Evolutionary conservation across 1,140 invertebrate genomes (phyloP), one percentile per base, ranked within the genome.

Genomic region (Stegodyphus dumicola): DNA sequence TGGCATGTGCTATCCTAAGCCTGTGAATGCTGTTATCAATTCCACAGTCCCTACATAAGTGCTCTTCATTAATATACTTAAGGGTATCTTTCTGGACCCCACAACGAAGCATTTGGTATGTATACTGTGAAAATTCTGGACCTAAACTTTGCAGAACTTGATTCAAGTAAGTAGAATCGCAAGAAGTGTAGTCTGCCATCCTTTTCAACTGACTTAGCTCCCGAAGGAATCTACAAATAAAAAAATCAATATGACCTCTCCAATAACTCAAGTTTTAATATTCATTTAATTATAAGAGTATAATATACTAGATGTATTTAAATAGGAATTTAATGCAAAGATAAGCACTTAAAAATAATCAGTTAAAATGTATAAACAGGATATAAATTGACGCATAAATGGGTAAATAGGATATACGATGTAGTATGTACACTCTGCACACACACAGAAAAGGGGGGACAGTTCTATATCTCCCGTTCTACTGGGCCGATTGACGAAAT

Each of bases 111-210:
- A 99, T 97, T 76, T 95, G 94, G 90, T 99, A 99, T 0, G 98
- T 99, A 90, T 99, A 99, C 81, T 97, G 97, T 15, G 95, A 95
- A 90, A 98, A 98, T 89, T 99, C 97, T 7, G 94, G 93, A 9
- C 95, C 96, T 65, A 99, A 93, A 15, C 92, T 93, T 89, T 95
- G 95, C 5, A 99, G 91, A 90, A 99, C 98, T 73, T 94, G 94
- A 89, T 99, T 97, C 71, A 99, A 92, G 89, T 96, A 96, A 0
- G 95, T 95, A 4, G 95, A 93, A 89, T 99, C 98, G 89, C 95
- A 94, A 64, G 96, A 98, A 52, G 96, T 96, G 90, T 99, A 99
- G 90, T 99, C 98, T 7, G 98, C 96, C 93, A 98, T 96, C 90
- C 96, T 95, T 91, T 99, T 99, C 79, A 99, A 91, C 89, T 96